Percentiles rank a stretch among this genome's conserved stretches.
phyloP scores from a whole-genome alignment of 2,888 invertebrate genomes.

The Drosophila crucigera region DNA sequence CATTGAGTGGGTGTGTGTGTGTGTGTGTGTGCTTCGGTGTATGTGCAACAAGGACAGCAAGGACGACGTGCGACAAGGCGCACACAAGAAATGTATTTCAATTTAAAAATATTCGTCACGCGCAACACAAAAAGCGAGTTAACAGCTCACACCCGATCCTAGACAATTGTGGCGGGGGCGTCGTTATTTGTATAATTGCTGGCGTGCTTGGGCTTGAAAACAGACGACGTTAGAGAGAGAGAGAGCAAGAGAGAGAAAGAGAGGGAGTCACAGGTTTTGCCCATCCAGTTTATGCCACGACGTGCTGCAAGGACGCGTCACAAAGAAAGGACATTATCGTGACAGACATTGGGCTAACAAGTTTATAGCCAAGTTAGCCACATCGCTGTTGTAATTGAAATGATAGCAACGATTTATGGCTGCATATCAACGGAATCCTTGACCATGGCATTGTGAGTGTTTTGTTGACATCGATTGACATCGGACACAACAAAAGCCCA shows the following conservation, averaged over 20 bases:
- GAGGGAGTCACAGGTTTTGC: conserved; percentile 2
- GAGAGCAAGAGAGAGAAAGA: conserved; percentile 9
- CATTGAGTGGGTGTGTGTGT: conserved; percentile 32
- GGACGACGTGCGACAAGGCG: conserved; percentile 53
- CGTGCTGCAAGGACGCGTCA: conserved; percentile 69
- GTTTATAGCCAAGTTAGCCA: conserved; percentile 27
- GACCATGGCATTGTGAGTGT: conserved; percentile 65
- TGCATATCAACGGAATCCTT: conserved; percentile 49
- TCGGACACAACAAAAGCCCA: conserved; percentile 35
- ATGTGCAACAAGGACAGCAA: conserved; percentile 44
- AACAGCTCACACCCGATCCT: conserved; percentile 24
- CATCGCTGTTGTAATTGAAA: conserved; percentile 44
- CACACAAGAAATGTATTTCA: conserved; percentile 71
- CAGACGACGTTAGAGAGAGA: conserved; percentile 3
- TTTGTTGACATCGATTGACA: conserved; percentile 73
- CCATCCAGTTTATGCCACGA: conserved; percentile 51
- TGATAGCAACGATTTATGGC: conserved; percentile 52
- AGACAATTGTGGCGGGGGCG: conserved; percentile 25
- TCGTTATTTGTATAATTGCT: conserved; percentile 75
- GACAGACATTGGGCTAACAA: conserved; percentile 53
- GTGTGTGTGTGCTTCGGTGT: conserved; percentile 7
- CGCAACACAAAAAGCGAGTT: conserved; percentile 70
- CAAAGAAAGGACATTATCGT: conserved; percentile 63
- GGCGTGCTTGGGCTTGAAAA: conserved; percentile 46
- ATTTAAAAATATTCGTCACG: conserved; percentile 80